These are phyloP conservation scores for Corythornis cristatus DNA, from an alignment of 2,113 vertebrate species.

Conservation along the genomic window DNA sequence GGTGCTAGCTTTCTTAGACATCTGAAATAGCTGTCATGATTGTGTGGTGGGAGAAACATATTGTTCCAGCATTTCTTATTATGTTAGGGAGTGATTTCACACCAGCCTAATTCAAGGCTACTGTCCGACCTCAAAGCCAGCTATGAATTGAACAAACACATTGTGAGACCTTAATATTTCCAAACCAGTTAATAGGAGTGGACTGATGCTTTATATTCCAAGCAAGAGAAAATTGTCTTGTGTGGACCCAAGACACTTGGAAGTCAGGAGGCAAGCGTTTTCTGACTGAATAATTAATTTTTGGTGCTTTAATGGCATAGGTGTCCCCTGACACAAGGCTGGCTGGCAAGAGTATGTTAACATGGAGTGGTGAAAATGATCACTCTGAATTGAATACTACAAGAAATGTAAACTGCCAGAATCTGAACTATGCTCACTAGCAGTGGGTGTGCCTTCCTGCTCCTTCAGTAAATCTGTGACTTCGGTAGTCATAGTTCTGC, in stretches of 20 bases:
- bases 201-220: neutral
- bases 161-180: neutral
- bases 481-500: neutral
- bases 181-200: neutral
- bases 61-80: conserved; percentile 86
- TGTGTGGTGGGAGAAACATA: conserved; percentile 82
- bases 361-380: neutral
- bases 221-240: neutral
- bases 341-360: neutral
- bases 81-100: conserved; percentile 78
- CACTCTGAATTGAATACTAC: neutral
- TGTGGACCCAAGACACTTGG: neutral
- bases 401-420: neutral
- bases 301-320: neutral
- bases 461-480: neutral
- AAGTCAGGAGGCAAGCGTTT: neutral
- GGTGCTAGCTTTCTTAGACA: conserved; percentile 59
- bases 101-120: conserved; percentile 83
- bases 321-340: neutral
- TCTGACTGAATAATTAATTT: neutral
- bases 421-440: neutral
- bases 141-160: neutral
- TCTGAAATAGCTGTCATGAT: conserved; percentile 74
- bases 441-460: neutral
- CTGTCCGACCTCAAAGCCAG: conserved; percentile 63